A percentile compares a stretch with the other conserved stretches of the same genome.
Conservation (phyloP, 2,797 vertebrate species). For the Scolopax bukidnonensis region DNA sequence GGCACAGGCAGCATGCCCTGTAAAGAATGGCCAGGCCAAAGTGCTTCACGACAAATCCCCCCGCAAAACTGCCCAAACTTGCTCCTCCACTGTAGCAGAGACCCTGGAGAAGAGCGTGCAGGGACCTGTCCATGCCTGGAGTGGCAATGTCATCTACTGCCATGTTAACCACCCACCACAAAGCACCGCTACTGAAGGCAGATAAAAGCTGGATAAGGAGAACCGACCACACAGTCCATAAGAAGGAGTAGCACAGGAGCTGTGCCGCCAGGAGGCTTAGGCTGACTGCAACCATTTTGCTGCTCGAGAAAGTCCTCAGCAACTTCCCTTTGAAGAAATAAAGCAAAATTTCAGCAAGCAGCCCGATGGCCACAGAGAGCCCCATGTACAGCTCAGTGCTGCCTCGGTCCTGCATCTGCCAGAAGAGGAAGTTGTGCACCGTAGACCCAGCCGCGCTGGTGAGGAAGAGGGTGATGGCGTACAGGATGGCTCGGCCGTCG, state of each 20-base stretch:
- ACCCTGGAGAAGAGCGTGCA: conserved; percentile 75
- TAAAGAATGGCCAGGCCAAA: conserved; percentile 80
- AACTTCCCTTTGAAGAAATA: conserved; percentile 61
- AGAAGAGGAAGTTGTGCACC: conserved; percentile 86
- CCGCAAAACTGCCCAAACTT: conserved; percentile 82
- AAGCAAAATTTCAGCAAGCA: conserved; percentile 81
- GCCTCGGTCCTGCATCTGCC: conserved; percentile 88
- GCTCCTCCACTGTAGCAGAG: conserved; percentile 77
- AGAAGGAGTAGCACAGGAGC: conserved; percentile 87
- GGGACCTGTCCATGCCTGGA: conserved; percentile 79
- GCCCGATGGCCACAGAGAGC: conserved; percentile 73
- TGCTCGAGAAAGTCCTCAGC: conserved; percentile 74
- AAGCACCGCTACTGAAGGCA: conserved; percentile 78
- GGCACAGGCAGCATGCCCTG: conserved; percentile 62
- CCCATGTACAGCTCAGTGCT: conserved; percentile 87
- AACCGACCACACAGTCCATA: conserved; percentile 84
- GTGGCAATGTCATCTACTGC: conserved; percentile 80
- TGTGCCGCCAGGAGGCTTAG: conserved; percentile 77
- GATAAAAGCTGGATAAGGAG: conserved; percentile 83
- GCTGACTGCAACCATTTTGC: conserved; percentile 66
- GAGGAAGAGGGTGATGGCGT: conserved; percentile 78
- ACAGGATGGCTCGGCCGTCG: conserved; percentile 79
- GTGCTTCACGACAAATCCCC: conserved; percentile 78
- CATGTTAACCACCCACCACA: conserved; percentile 83
- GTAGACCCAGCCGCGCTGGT: conserved; percentile 68